These are phyloP conservation scores for Halyomorpha halys DNA, from an alignment of 1,140 invertebrate genomes.

Conservation along the genomic window DNA sequence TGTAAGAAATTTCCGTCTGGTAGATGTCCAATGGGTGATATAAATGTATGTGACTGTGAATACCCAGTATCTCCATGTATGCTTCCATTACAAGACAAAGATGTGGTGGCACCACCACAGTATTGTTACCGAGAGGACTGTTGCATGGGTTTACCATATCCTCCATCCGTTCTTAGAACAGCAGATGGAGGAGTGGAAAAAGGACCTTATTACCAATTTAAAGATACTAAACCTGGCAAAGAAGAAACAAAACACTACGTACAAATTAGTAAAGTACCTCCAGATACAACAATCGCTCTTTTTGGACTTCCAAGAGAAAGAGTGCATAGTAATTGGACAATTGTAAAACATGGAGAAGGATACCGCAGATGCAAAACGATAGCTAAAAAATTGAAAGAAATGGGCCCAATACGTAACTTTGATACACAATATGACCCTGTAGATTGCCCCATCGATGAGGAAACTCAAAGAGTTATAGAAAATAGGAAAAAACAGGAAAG, in stretches of 20 bases:
- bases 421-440: neutral
- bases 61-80: constrained; percentile 20
- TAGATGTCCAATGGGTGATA: constrained; percentile 8
- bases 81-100: neutral
- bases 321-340: constrained; percentile 4
- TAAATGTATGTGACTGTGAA: constrained; percentile 10
- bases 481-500: neutral
- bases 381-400: neutral
- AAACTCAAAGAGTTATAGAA: neutral
- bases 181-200: neutral
- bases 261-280: neutral
- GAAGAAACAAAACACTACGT: constrained; percentile 13
- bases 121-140: constrained; percentile 20
- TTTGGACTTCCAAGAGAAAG: neutral
- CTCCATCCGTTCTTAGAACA: neutral
- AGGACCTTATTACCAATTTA: neutral
- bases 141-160: constrained; percentile 16
- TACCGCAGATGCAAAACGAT: neutral
- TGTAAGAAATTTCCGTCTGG: constrained; percentile 10
- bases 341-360: constrained; percentile 3
- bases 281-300: neutral
- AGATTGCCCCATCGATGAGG: neutral
- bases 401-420: neutral
- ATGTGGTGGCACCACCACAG: neutral
- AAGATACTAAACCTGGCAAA: constrained; percentile 4